Evolutionary conservation across 2,113 vertebrate species (phyloP), one percentile per base, ranked within the genome.

Genomic region (Prinia subflava): DNA sequence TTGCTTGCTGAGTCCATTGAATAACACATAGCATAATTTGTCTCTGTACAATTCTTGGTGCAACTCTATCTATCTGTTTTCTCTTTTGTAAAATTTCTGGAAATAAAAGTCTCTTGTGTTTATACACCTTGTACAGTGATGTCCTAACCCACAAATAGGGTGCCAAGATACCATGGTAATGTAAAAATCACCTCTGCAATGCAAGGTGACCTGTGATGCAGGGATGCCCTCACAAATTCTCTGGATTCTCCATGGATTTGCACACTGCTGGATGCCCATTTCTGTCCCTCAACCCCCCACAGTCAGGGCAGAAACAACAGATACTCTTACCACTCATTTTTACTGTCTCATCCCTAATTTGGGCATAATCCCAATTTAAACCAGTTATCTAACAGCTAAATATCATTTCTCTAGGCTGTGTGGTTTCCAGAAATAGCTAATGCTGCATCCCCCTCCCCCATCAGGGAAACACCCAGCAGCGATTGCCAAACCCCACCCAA

Each of bases 321-420:
- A 95, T 70, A 95, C 69, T 91, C 92, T 96, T 96, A 95, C 91
- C 93, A 89, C 60, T 75, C 39, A 89, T 62, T 89, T 94, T 92
- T 94, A 95, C 73, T 53, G 47, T 64, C 77, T 75, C 35, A 0
- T 84, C 69, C 95, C 95, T 94, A 96, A 95, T 94, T 96, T 92
- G 90, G 92, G 87, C 93, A 96, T 89, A 91, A 95, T 91, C 92
- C 95, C 33, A 92, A 42, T 94, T 96, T 96, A 96, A 95, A 95
- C 74, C 81, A 94, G 90, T 75, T 95, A 96, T 89, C 93, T 96
- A 76, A 90, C 53, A 83, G 86, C 89, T 84, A 96, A 96, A 91
- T 75, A 96, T 91, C 80, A 87, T 87, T 92, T 94, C 90, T 91
- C 56, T 68, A 87, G 77, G 73, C 56, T 78, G 23, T 75, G 57